Percentiles rank a stretch among this genome's conserved stretches.
phyloP scores from a whole-genome alignment of 1,140 invertebrate genomes.

The Harpegnathos saltator region DNA sequence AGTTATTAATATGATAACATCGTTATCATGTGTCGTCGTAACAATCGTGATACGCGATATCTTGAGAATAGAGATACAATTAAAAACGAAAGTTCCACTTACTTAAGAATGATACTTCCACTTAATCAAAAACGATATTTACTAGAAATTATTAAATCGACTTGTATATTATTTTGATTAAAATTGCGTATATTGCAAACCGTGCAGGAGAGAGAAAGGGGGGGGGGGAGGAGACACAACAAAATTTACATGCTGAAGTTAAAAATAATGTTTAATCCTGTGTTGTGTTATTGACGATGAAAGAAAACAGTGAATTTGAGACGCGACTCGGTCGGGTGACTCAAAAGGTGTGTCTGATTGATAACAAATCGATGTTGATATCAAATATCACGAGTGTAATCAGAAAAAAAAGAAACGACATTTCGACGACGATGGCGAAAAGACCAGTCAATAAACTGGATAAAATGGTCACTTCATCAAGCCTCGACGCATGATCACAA shows the following conservation, averaged over 20 bases:
- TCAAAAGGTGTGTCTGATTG: background rate
- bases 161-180: no score
- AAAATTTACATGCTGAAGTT: background rate
- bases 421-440: background rate
- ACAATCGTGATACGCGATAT: background rate
- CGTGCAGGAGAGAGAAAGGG: background rate
- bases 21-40: background rate
- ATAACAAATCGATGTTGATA: constrained; percentile 24
- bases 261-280: constrained; percentile 15
- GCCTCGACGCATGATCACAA: background rate
- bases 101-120: background rate
- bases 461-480: constrained; percentile 12
- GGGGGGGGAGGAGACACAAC: background rate
- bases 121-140: no score
- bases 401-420: background rate
- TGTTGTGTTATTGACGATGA: constrained; percentile 17
- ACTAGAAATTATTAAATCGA: no score
- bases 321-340: background rate
- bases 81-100: background rate
- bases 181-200: no score
- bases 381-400: background rate
- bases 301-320: constrained; percentile 1
- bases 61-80: constrained; percentile 21
- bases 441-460: background rate
- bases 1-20: constrained; percentile 8